These are phyloP conservation scores for Rutilus rutilus DNA, from an alignment of 2,113 vertebrate species.

Conservation along the genomic window DNA sequence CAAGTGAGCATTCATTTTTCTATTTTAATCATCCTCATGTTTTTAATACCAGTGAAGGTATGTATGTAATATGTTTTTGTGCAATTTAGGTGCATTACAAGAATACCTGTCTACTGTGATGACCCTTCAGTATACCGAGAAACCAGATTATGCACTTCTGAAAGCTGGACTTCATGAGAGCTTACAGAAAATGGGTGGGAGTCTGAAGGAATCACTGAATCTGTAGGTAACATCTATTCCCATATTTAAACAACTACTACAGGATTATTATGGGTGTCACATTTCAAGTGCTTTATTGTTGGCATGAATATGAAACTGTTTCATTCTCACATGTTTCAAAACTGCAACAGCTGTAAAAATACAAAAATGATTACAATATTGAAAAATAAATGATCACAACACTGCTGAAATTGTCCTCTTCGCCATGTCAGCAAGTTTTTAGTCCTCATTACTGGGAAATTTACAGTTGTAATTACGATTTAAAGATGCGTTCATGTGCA, in stretches of 20 bases:
- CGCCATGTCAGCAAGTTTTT: neutral
- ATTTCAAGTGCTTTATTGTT: too few species aligned
- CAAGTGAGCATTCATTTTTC: conserved; percentile 63
- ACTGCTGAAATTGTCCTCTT: neutral
- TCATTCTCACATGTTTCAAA: neutral
- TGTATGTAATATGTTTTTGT: conserved; percentile 11
- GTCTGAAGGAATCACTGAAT: conserved; percentile 59
- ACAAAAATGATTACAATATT: too few species aligned
- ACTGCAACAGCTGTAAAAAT: neutral
- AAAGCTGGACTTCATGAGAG: conserved; percentile 66
- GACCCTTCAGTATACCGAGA: conserved; percentile 81
- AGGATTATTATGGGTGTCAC: too few species aligned
- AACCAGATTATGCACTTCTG: conserved; percentile 80
- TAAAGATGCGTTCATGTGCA: neutral
- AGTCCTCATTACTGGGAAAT: neutral
- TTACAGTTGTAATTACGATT: neutral
- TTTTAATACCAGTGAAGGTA: neutral
- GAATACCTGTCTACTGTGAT: conserved; percentile 79
- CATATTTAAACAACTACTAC: neutral
- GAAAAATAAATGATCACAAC: neutral
- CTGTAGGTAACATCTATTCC: conserved; percentile 59
- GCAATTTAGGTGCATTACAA: conserved; percentile 73
- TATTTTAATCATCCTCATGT: neutral
- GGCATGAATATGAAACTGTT: too few species aligned
- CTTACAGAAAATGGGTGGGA: conserved; percentile 72